phyloP scores from a whole-genome alignment of 2,797 vertebrate genomes.

The Atherinosoma microstoma region DNA sequence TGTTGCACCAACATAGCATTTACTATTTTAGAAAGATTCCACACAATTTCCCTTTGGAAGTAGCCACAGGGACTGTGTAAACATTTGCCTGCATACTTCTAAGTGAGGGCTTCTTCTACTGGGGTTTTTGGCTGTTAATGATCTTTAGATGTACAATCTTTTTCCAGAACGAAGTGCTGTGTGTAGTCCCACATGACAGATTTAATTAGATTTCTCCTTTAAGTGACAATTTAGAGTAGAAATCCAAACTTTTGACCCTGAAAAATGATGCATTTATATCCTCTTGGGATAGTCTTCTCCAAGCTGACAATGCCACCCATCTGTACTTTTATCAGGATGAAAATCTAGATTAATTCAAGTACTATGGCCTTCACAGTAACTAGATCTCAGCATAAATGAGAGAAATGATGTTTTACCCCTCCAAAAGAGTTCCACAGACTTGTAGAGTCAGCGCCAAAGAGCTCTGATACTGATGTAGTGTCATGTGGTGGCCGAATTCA shows the following conservation, averaged over 20 bases:
- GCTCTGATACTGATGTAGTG: background rate
- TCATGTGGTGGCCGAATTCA: background rate
- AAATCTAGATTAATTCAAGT: background rate
- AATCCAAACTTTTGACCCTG: background rate
- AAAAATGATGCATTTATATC: background rate
- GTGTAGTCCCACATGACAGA: background rate
- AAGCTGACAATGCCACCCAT: background rate
- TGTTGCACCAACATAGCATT: background rate
- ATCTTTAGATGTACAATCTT: background rate
- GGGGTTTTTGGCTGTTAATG: slow-evolving; percentile 1
- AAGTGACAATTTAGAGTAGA: background rate
- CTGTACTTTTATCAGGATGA: background rate
- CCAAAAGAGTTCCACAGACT: too few relatives aligned
- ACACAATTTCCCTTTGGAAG: background rate
- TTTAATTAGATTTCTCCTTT: background rate
- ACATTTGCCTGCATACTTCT: background rate
- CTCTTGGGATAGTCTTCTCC: background rate
- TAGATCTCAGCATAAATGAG: background rate
- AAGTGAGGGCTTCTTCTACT: background rate
- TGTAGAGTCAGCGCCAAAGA: background rate
- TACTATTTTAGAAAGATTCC: background rate
- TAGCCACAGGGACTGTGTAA: background rate
- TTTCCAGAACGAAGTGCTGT: background rate
- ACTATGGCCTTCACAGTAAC: background rate
- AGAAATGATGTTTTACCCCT: too few relatives aligned